Conservation (phyloP, 2,113 vertebrate genomes). For the Todiramphus saurophagus region DNA sequence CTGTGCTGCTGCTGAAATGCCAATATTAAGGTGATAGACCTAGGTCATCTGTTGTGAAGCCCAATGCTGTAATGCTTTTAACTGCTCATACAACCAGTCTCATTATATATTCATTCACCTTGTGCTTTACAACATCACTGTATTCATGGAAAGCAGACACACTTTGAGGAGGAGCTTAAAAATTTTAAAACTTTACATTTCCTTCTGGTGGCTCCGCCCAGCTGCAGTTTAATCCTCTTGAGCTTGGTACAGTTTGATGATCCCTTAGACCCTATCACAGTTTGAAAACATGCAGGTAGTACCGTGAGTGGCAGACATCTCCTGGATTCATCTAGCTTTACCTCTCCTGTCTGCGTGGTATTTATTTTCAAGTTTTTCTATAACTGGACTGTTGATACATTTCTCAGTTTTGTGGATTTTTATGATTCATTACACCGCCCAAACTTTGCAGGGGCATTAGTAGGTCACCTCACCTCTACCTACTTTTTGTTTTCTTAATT, state of each 20-base stretch:
- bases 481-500: background rate
- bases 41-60: background rate
- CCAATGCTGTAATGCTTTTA: background rate
- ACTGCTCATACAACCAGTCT: background rate
- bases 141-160: background rate
- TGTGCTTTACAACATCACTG: background rate
- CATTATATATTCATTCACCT: background rate
- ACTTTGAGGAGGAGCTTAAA: background rate
- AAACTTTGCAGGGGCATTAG: background rate
- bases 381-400: background rate
- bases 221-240: background rate
- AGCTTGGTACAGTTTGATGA: background rate
- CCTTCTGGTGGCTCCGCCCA: background rate
- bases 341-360: background rate
- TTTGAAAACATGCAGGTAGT: background rate
- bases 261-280: background rate
- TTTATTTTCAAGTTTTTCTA: background rate
- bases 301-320: background rate
- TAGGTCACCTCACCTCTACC: background rate
- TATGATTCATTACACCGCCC: background rate
- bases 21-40: background rate
- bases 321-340: background rate
- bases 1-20: background rate
- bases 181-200: background rate
- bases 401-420: background rate